A percentile compares a stretch with the other conserved stretches of the same genome.
These are phyloP conservation scores for Electrophaes corylata DNA, from an alignment of 2,888 invertebrate genomes.

Conservation along the genomic window DNA sequence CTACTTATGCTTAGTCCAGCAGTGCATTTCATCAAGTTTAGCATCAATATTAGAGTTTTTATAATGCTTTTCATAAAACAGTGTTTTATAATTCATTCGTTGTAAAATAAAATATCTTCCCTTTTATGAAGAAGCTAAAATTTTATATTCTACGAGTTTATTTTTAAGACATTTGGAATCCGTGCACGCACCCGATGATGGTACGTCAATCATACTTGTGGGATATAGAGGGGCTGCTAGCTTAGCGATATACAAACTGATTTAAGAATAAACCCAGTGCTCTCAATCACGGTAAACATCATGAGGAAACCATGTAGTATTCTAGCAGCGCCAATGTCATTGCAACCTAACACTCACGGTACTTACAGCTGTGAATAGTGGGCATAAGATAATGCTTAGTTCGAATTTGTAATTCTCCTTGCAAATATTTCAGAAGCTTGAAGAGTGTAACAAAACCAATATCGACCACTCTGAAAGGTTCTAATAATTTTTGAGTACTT, in stretches of 20 bases:
- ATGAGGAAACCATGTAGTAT: background rate
- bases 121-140: conserved; percentile 29
- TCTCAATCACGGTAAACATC: background rate
- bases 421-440: background rate
- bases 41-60: background rate
- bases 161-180: conserved; percentile 45
- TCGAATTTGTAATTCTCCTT: background rate
- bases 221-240: conserved; percentile 35
- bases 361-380: too few species aligned
- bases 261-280: background rate
- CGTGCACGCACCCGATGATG: conserved; percentile 50
- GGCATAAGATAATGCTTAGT: background rate
- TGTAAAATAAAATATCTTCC: background rate
- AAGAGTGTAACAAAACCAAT: too few species aligned
- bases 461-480: too few species aligned
- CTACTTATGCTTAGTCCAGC: too few species aligned
- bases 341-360: too few species aligned
- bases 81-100: background rate
- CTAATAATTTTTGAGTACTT: too few species aligned
- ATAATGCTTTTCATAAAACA: background rate
- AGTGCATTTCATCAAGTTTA: too few species aligned
- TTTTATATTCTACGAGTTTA: conserved; percentile 28
- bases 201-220: conserved; percentile 54
- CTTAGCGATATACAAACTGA: background rate
- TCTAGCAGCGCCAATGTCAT: too few species aligned